Conservation (phyloP, 2,113 vertebrate species). For the Laterallus jamaicensis region DNA sequence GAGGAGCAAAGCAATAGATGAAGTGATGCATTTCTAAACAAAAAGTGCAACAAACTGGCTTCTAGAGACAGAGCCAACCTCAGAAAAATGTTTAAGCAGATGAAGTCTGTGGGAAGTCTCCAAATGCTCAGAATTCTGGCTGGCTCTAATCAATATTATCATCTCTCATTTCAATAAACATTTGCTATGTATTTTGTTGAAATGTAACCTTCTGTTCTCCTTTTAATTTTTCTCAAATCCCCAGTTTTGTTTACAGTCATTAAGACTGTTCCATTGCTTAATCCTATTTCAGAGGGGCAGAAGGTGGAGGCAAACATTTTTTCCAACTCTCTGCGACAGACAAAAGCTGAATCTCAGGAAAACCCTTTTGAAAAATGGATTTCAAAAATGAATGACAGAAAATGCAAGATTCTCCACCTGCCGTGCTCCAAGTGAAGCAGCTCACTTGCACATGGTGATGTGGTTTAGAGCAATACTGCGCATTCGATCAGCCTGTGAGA, state of each 20-base stretch:
- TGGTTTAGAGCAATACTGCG: not conserved
- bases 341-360: not conserved
- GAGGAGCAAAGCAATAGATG: not conserved
- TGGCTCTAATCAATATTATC: not conserved
- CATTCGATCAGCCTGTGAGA: not conserved
- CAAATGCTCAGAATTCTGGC: conserved; percentile 8
- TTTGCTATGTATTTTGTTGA: not conserved
- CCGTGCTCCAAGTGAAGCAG: not conserved
- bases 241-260: not conserved
- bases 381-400: not conserved
- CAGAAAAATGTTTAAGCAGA: not conserved
- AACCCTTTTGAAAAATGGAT: not conserved
- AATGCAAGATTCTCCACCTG: not conserved
- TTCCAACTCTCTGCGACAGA: not conserved
- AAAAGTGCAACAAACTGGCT: not conserved
- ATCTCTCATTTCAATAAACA: not conserved
- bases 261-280: not conserved
- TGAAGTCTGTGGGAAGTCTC: not conserved
- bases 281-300: not conserved
- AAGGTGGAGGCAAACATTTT: not conserved
- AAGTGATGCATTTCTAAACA: not conserved
- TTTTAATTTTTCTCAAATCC: not conserved
- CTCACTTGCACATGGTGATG: not conserved
- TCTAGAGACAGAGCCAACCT: not conserved
- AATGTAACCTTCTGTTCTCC: not conserved